Evolutionary conservation across 2,113 vertebrate genomes (phyloP).

Genomic region (Psilopogon haemacephalus): DNA sequence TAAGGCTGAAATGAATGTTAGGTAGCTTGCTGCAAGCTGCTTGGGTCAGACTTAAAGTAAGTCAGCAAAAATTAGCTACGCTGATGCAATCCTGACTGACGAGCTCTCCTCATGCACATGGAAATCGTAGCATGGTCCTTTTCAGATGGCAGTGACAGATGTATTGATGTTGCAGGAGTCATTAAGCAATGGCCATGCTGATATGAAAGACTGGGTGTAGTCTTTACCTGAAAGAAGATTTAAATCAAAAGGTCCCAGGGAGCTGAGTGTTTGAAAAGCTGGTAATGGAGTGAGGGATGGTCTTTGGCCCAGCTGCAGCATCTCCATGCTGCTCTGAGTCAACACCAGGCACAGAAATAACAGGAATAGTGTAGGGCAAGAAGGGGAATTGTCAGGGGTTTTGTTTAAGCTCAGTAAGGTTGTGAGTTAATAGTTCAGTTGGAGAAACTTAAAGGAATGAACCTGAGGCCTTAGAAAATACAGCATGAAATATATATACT

Average conservation of each 20-base stretch:
- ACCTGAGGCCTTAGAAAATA: background rate
- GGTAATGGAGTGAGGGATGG: fast-evolving
- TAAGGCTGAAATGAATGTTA: background rate
- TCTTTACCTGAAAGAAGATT: conserved; percentile 15
- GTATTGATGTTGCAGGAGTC: background rate
- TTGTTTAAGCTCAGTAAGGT: background rate
- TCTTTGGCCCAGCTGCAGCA: background rate
- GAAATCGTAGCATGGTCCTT: background rate
- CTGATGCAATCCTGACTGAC: too few species aligned
- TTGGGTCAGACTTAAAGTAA: background rate
- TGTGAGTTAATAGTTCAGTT: background rate
- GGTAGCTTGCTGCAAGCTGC: background rate
- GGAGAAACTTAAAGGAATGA: background rate
- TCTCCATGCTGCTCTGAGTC: background rate
- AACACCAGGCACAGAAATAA: background rate
- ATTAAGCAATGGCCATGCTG: background rate
- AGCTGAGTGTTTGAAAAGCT: background rate
- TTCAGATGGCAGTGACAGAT: conserved; percentile 11
- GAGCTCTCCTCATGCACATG: background rate
- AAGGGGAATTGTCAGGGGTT: background rate
- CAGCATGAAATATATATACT: background rate
- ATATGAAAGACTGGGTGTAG: background rate
- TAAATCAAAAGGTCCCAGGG: background rate
- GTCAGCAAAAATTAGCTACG: background rate
- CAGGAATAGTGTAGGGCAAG: background rate